Conservation (phyloP, 1,140 invertebrate genomes). For the Bombus sylvicola region DNA sequence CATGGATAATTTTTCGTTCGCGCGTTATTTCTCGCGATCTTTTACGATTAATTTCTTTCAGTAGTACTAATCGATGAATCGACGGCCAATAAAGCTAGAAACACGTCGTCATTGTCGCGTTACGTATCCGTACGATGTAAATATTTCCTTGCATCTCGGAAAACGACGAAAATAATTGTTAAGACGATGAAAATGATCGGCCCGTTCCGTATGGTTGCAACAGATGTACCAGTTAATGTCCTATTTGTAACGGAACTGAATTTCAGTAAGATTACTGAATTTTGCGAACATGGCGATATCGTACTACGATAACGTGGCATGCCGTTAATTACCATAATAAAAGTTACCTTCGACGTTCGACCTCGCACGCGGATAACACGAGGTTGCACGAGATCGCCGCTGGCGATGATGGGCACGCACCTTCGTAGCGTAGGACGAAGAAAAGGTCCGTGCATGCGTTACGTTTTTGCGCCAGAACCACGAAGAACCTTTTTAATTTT, state of each 20-base stretch:
- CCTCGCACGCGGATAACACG: conserved; percentile 17
- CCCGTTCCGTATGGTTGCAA: too few relatives aligned
- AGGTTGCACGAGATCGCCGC: background rate
- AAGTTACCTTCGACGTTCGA: conserved; percentile 37
- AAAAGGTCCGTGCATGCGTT: conserved; percentile 11
- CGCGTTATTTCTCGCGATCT: background rate
- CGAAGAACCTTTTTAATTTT: conserved; percentile 6
- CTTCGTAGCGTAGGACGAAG: conserved; percentile 4
- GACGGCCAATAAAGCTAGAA: too few relatives aligned
- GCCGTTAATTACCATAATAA: conserved; percentile 48
- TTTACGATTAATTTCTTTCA: background rate
- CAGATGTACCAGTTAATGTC: too few relatives aligned
- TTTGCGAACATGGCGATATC: too few relatives aligned
- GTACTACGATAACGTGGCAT: conserved; percentile 26
- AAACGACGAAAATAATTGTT: background rate
- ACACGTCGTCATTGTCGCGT: too few relatives aligned
- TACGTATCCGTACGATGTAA: background rate
- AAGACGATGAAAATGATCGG: too few relatives aligned
- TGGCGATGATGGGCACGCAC: background rate
- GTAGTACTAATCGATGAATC: too few relatives aligned
- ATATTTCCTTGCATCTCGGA: background rate
- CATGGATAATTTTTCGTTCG: background rate
- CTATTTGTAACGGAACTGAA: background rate
- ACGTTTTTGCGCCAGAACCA: conserved; percentile 6
- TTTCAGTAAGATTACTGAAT: background rate